phyloP scores from a whole-genome alignment of 35 echinoderm and acorn worm species.

The Apostichopus californicus region DNA sequence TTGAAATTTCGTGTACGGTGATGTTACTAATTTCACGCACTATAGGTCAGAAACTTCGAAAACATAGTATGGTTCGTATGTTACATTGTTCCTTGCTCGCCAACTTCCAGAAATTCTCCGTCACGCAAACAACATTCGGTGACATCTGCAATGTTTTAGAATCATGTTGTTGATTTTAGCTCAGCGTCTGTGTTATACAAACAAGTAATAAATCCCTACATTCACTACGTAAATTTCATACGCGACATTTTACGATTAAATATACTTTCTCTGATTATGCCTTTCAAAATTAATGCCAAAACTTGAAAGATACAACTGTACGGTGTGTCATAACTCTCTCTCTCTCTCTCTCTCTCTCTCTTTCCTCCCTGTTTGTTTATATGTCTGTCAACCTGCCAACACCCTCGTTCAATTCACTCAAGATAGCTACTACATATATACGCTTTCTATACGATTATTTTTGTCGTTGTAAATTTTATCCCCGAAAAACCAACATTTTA shows the following conservation, averaged over 20 bases:
- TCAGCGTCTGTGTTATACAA: background rate
- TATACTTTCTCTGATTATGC: background rate
- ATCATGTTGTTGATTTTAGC: background rate
- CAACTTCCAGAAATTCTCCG: too few relatives aligned
- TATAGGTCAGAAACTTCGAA: too few relatives aligned
- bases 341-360: background rate
- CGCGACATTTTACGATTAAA: background rate
- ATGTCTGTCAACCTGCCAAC: conserved; percentile 35
- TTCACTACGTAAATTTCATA: background rate
- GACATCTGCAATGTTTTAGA: too few relatives aligned
- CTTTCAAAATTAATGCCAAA: background rate
- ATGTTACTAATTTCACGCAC: too few relatives aligned
- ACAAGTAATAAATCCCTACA: background rate
- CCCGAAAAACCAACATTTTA: conserved; percentile 57
- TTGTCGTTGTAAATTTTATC: background rate
- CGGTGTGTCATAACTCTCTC: background rate
- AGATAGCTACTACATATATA: background rate
- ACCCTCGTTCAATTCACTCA: conserved; percentile 8
- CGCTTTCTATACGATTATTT: background rate
- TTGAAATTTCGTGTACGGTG: too few relatives aligned
- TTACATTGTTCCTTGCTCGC: too few relatives aligned
- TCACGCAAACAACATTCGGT: too few relatives aligned
- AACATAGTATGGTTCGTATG: too few relatives aligned
- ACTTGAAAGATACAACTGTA: background rate
- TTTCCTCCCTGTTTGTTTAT: conserved; percentile 28